These are phyloP conservation scores for Caprella mutica DNA, from an alignment of 2,888 invertebrate species.

Conservation along the genomic window DNA sequence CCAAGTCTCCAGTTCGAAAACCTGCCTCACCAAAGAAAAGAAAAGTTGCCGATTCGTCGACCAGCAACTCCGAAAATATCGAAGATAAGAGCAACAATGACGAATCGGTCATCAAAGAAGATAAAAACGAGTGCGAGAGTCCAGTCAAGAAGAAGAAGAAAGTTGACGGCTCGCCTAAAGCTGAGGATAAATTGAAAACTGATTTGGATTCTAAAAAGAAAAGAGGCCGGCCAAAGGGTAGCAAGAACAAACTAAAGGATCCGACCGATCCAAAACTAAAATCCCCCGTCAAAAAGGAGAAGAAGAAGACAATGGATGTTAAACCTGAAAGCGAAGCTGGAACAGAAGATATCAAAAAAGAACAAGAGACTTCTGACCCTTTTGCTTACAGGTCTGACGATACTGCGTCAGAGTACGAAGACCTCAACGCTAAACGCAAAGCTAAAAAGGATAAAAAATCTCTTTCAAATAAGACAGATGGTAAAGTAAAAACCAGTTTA, in stretches of 20 bases:
- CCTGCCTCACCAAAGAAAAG: no score
- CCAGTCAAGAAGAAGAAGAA: no score
- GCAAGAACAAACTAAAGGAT: conserved; percentile 30
- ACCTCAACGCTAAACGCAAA: background rate
- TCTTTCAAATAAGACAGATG: background rate
- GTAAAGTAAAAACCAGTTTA: background rate
- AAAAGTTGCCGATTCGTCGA: no score
- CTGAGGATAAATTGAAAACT: background rate
- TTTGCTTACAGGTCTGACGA: conserved; percentile 6
- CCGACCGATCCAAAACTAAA: background rate
- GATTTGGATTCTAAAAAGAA: conserved; percentile 11
- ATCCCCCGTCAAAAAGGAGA: background rate
- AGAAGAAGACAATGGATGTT: background rate
- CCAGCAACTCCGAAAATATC: no score
- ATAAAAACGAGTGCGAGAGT: no score
- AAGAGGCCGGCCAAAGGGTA: conserved; percentile 31
- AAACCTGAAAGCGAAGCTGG: background rate
- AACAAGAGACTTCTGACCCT: background rate
- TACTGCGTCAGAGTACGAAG: background rate
- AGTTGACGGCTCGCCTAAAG: background rate
- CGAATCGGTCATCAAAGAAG: no score
- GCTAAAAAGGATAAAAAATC: conserved; percentile 1
- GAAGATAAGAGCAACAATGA: no score
- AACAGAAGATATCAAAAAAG: background rate
- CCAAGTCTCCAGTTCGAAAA: no score